Evolutionary conservation across 2,797 vertebrate species (phyloP).

Genomic region (Vipera latastei): DNA sequence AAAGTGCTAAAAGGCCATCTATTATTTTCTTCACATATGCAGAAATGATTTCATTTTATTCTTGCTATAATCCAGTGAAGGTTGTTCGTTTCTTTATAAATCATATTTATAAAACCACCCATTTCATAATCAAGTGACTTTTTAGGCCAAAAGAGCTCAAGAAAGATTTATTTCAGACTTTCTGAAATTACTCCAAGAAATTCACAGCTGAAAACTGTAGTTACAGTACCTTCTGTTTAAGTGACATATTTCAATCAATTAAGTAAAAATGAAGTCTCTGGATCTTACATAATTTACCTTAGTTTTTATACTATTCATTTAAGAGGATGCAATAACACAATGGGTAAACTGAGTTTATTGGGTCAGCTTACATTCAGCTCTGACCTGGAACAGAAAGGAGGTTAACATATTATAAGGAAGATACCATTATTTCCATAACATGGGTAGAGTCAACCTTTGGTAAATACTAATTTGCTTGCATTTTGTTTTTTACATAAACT

Average conservation of each 20-base stretch:
- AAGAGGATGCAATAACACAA: not conserved
- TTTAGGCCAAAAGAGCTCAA: not conserved
- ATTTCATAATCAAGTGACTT: not conserved
- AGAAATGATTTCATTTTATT: not conserved
- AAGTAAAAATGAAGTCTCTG: not conserved
- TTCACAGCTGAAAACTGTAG: not conserved
- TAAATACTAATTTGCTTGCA: not conserved
- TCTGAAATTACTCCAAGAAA: not conserved
- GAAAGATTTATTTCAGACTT: not conserved
- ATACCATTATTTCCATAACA: not conserved
- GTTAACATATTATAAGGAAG: not conserved
- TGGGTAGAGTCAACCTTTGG: not conserved
- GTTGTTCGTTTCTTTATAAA: not conserved
- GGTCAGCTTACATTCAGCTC: not conserved
- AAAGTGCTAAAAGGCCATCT: not conserved
- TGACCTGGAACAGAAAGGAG: not conserved
- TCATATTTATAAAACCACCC: not conserved
- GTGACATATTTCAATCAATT: not conserved
- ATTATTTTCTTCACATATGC: not conserved
- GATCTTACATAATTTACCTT: not conserved
- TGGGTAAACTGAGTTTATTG: not conserved
- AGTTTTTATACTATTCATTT: not conserved
- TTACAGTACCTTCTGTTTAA: not conserved
- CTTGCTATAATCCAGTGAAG: not conserved
- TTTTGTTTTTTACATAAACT: not conserved